These are phyloP conservation scores for Seira musarum DNA, from an alignment of 2,888 invertebrate species.

Conservation along the genomic window DNA sequence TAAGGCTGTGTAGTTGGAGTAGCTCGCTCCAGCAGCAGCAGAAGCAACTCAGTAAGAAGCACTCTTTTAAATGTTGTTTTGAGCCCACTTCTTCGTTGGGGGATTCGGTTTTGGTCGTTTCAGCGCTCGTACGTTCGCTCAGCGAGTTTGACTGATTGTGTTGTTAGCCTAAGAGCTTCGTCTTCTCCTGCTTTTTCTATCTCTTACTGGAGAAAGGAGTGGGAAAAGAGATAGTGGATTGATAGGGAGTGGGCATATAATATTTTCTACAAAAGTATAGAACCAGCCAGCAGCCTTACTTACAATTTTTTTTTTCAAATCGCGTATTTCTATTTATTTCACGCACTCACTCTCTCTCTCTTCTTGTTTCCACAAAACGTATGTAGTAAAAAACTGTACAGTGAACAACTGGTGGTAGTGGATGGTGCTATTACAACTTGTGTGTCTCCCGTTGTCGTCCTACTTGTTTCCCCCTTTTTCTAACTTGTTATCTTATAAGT, in stretches of 20 bases:
- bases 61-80: slow-evolving; percentile 1
- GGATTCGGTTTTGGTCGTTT: slow-evolving; percentile 51
- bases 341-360: slow-evolving; percentile 1
- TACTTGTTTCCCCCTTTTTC: not conserved
- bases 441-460: not conserved
- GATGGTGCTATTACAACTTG: slow-evolving; percentile 6
- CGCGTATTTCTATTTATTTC: not conserved
- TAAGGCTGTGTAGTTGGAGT: not conserved
- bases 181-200: slow-evolving; percentile 2
- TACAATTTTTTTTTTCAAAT: not conserved
- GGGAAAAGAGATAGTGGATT: slow-evolving; percentile 9
- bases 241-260: slow-evolving; percentile 12
- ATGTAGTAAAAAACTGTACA: not conserved
- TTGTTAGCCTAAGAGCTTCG: slow-evolving; percentile 3
- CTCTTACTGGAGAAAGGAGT: slow-evolving; percentile 9
- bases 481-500: not conserved
- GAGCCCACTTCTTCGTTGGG: slow-evolving; percentile 11
- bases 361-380: not conserved
- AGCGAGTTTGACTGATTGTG: slow-evolving; percentile 45
- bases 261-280: not conserved
- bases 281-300: too few species aligned
- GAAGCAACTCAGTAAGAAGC: not conserved
- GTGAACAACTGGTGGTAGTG: slow-evolving; percentile 12
- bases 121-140: slow-evolving; percentile 18
- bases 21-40: not conserved